phyloP scores from a whole-genome alignment of 2,797 vertebrate genomes.

The Microctenopoma lineatum region DNA sequence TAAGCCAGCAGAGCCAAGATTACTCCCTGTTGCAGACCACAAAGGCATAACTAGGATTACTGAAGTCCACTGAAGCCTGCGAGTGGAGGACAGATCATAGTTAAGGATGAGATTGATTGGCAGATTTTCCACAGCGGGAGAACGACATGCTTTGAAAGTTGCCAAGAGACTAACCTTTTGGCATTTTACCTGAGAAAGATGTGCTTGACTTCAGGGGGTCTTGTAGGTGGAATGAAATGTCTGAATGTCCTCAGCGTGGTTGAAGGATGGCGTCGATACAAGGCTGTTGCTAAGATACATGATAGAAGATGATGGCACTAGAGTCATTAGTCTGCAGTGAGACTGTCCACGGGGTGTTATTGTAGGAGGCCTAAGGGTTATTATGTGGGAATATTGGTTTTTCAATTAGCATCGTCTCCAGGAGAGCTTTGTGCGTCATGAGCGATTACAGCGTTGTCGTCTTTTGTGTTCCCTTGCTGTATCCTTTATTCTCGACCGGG shows the following conservation, averaged over 20 bases:
- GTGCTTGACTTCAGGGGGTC: conserved; percentile 27
- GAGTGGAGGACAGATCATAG: conserved; percentile 26
- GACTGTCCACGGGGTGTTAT: conserved; percentile 45
- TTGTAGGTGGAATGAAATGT: conserved; percentile 26
- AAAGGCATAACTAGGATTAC: conserved; percentile 54
- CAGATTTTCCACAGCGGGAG: conserved; percentile 24
- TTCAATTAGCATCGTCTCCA: conserved; percentile 61
- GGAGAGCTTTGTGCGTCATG: conserved; percentile 42
- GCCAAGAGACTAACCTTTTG: neutral
- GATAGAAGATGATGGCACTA: conserved; percentile 46
- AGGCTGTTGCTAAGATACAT: conserved; percentile 74
- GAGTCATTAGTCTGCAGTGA: conserved; percentile 55
- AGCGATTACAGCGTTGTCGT: conserved; percentile 43
- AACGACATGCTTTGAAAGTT: neutral
- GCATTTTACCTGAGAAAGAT: conserved; percentile 8
- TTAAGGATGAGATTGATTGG: conserved; percentile 52
- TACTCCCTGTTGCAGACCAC: conserved; percentile 60
- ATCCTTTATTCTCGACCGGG: conserved; percentile 31
- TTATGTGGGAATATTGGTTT: conserved; percentile 70
- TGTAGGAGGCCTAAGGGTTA: conserved; percentile 50
- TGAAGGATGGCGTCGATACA: conserved; percentile 27
- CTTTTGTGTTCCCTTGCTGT: conserved; percentile 40
- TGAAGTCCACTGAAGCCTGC: conserved; percentile 4
- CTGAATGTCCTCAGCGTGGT: neutral
- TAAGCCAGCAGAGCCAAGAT: conserved; percentile 55